phyloP scores from a whole-genome alignment of 2,888 invertebrate species.

The Chorisops tibialis region DNA sequence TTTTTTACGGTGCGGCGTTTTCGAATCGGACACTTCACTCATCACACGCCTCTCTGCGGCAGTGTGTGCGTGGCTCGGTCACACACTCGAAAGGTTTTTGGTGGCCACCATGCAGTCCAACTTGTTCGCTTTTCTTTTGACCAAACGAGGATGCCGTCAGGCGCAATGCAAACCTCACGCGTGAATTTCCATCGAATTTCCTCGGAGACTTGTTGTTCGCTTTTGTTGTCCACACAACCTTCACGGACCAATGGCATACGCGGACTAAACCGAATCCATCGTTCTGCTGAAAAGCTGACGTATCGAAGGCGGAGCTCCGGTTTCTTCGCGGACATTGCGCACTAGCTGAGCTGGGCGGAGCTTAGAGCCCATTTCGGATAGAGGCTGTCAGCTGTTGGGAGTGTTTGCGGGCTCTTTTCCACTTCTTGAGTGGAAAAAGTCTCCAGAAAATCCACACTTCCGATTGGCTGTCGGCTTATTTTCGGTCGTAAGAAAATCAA shows the following conservation, averaged over 20 bases:
- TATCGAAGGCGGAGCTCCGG: conserved; percentile 32
- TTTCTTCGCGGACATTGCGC: conserved; percentile 38
- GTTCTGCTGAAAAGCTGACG: background rate
- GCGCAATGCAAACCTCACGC: conserved; percentile 6
- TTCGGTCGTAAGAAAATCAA: conserved; percentile 5
- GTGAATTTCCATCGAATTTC: background rate
- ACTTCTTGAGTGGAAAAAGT: background rate
- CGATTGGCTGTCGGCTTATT: conserved; percentile 23
- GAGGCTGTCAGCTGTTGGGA: conserved; percentile 38
- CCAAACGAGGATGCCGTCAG: conserved; percentile 1
- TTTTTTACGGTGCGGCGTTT: conserved; percentile 25
- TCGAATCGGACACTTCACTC: conserved; percentile 20
- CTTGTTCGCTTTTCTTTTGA: background rate
- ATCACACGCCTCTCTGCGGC: conserved; percentile 19
- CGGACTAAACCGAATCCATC: conserved; percentile 43
- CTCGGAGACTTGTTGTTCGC: background rate
- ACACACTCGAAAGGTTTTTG: background rate
- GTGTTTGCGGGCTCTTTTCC: conserved; percentile 7
- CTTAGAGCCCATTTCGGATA: conserved; percentile 41
- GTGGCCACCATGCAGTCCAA: background rate
- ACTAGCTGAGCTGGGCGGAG: conserved; percentile 30
- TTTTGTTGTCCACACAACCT: background rate
- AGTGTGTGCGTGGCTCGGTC: background rate
- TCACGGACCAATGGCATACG: conserved; percentile 48
- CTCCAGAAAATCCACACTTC: conserved; percentile 26